These are phyloP conservation scores for Lepeophtheirus salmonis DNA, from an alignment of 1,140 invertebrate genomes.

Conservation along the genomic window DNA sequence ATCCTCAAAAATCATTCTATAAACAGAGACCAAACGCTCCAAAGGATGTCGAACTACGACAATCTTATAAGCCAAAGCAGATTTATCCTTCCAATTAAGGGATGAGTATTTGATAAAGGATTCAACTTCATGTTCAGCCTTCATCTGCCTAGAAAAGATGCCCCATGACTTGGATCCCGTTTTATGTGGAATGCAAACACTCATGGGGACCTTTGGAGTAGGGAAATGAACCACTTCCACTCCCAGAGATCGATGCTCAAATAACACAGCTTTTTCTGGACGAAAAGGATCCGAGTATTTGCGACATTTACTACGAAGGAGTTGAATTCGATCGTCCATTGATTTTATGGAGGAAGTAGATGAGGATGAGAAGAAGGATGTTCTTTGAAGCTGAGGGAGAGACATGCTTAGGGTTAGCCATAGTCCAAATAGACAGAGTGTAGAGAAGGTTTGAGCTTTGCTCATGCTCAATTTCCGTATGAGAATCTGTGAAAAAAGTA, in stretches of 20 bases:
- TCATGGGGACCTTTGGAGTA: not conserved
- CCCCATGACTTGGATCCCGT: not conserved
- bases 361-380: no score
- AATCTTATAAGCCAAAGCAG: not conserved
- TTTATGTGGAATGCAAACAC: conserved; percentile 4
- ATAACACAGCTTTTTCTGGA: not conserved
- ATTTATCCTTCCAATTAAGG: not conserved
- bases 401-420: no score
- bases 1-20: conserved; percentile 7
- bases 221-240: not conserved
- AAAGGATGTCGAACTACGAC: conserved; percentile 4
- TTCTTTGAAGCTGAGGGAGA: no score
- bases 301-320: no score
- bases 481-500: no score
- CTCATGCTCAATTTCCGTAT: no score
- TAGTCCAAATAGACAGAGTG: no score
- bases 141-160: not conserved
- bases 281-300: not conserved
- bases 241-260: no score
- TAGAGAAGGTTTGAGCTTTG: no score
- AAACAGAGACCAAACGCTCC: conserved; percentile 4
- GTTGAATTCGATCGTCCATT: no score
- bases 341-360: no score
- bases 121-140: no score
- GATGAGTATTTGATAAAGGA: not conserved